Evolutionary conservation across 2,888 invertebrate species (phyloP), one percentile per base, ranked within the genome.

Genomic region (Aporophyla lueneburgensis): DNA sequence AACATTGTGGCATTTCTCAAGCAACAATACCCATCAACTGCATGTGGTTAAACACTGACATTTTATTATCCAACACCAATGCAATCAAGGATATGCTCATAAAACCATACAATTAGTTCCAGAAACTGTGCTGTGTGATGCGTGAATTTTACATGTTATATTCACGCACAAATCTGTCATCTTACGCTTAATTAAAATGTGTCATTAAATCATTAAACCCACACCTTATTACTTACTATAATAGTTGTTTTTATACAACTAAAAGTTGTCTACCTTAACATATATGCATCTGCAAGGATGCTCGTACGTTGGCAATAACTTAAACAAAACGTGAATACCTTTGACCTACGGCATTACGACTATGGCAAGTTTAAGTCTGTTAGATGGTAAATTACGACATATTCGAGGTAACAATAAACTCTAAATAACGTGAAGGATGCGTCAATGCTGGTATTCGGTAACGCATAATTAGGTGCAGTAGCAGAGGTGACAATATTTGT

Each of bases 251-350:
- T 82, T 82, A 82, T 76, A 71, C 88, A 91, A 88, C 91, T 91
- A 93, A 93, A 93, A 93, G 94, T 93, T 93, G 94, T 91, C 93
- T 90, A 73, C 94, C 94, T 94, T 94, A 93, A 92, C 94, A 94
- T 90, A 92, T 88, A 91, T 89, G 85, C 87, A 71, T 76, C 85
- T 82, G 86, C 92, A 90, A 91, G 91, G 94, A 94, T 93, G 92
- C 77, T 87, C 73, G 78, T 84, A 84, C 83, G 90, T 90, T 87
- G 89, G 88, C 87, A 91, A 91, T 93, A 92, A 93, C 91, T 93
- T 91, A 93, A 93, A 93, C 92, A 91, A 92, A 93, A 92, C 93
- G 92, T 93, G 93, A 89, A 91, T 92, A 94, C 94, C 94, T 94
- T 92, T 94, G 94, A 94, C 94, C 94, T 92, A 90, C 91, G 89